Base-by-base conservation (phyloP, 2,113 vertebrate species). In the Mormyrus iriodes region DNA sequence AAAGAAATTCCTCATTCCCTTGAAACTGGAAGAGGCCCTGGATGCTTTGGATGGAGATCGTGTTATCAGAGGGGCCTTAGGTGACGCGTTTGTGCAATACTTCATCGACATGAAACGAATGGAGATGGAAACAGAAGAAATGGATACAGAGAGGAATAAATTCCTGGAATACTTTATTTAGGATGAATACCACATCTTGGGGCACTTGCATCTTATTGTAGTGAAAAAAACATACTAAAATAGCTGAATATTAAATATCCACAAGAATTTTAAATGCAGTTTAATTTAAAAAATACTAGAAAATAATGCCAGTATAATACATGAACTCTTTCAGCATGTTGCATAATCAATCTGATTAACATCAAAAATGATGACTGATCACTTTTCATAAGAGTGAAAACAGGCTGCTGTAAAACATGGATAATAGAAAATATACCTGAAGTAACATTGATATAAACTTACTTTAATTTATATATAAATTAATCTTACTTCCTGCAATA, bases 151-250 rank as follows among this genome's bases (percentile, higher is more conserved):
- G 92, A 96, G 97, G 87, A 98, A 98, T 93, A 98, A 97, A 93
- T 97, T 97, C 91, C 93, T 99, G 69, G 98, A 98, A 31, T 99
- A 98, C 93, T 99, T 99, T 88, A 98, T 98, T 93, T 99, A 97
- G 92, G 91, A 69, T 76, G 0, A 2, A 48, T 35, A 15, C 19
- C 73, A 39, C 27, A 39, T 79, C 35, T 17, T 17, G 39, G 4
- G 17, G 31, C 39, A 21, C 17, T 79, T 79, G 17, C 35, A 0
- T 42, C 73, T 17, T 39, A 19, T 1, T 35, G 31, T 79, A 79
- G 39, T 79, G 17, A 35, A 79, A 19, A 2, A 42, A 79, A 19
- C n/a, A 12, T 19, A 79, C 42, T 39, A 42, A 42, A 79, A 42
- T 39, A 79, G 73, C 27, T 42, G 35, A 79, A 79, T 79, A 42